phyloP scores from a whole-genome alignment of 2,888 invertebrate species.

The Limenitis camilla region DNA sequence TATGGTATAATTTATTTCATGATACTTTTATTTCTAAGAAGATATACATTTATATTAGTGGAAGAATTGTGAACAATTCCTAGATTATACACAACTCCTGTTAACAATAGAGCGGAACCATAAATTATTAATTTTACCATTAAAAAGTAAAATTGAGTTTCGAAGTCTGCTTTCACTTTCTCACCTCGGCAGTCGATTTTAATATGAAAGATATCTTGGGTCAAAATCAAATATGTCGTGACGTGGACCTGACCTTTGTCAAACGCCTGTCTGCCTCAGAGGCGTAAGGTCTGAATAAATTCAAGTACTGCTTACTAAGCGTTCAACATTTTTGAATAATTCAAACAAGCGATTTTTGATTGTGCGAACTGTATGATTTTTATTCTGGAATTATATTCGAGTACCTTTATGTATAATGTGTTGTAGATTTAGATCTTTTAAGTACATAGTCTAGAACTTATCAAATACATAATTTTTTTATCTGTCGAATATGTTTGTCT shows the following conservation, averaged over 20 bases:
- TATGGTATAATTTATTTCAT: too few species aligned
- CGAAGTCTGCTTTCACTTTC: background rate
- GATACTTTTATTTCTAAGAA: too few species aligned
- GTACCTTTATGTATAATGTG: background rate
- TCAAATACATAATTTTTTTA: too few species aligned
- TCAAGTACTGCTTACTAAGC: slow-evolving; percentile 12
- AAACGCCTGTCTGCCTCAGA: slow-evolving; percentile 2
- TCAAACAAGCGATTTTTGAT: slow-evolving; percentile 10
- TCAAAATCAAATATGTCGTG: slow-evolving; percentile 15
- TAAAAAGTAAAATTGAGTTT: background rate
- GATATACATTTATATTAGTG: too few species aligned
- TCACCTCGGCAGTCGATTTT: slow-evolving; percentile 5
- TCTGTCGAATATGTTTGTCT: too few species aligned
- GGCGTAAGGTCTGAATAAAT: slow-evolving; percentile 9
- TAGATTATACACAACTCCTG: too few species aligned
- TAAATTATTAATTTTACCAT: background rate
- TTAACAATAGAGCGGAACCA: too few species aligned
- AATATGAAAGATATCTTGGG: slow-evolving; percentile 11
- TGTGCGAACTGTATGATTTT: slow-evolving; percentile 1
- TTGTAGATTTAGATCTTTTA: background rate
- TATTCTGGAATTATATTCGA: background rate
- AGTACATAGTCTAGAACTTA: background rate
- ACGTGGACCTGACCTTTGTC: slow-evolving; percentile 15
- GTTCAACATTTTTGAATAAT: slow-evolving; percentile 9
- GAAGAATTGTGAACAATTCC: too few species aligned